Percentiles rank a stretch among this genome's conserved stretches.
Evolutionary conservation across 2,113 vertebrate genomes (phyloP).

Genomic region (Daubentonia madagascariensis): DNA sequence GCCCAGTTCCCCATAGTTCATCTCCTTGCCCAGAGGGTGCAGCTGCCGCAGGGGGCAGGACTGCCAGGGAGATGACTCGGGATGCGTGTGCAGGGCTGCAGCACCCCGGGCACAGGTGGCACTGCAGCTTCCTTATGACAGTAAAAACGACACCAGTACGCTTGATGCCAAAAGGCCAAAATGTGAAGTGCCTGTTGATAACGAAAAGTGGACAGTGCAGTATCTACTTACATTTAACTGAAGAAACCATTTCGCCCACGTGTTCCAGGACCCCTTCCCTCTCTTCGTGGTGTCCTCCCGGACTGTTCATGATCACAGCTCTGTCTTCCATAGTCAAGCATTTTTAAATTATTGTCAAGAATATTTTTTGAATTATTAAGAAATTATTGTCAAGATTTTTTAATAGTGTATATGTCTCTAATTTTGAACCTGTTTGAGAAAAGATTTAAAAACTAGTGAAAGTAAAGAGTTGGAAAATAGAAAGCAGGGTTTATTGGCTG

Average conservation of each 20-base stretch:
- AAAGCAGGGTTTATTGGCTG: neutral
- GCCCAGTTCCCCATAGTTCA: accelerated
- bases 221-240: accelerated
- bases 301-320: accelerated
- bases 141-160: accelerated
- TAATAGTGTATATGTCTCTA: neutral
- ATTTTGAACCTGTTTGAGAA: neutral
- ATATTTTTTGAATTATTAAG: neutral
- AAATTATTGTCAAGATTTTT: neutral
- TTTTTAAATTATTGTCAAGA: neutral
- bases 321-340: neutral
- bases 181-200: accelerated
- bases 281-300: neutral
- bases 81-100: accelerated
- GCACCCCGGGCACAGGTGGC: accelerated
- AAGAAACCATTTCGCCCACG: accelerated
- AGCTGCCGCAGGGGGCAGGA: accelerated
- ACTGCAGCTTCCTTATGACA: accelerated
- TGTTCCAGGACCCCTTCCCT: accelerated
- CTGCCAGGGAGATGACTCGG: accelerated
- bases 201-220: accelerated
- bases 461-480: neutral
- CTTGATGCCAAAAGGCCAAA: neutral
- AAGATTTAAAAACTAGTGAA: neutral
- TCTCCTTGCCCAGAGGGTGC: neutral